A percentile compares a stretch with the other conserved stretches of the same genome.
phyloP scores from a whole-genome alignment of 1,140 invertebrate genomes.

The Drosophila mojavensis region DNA sequence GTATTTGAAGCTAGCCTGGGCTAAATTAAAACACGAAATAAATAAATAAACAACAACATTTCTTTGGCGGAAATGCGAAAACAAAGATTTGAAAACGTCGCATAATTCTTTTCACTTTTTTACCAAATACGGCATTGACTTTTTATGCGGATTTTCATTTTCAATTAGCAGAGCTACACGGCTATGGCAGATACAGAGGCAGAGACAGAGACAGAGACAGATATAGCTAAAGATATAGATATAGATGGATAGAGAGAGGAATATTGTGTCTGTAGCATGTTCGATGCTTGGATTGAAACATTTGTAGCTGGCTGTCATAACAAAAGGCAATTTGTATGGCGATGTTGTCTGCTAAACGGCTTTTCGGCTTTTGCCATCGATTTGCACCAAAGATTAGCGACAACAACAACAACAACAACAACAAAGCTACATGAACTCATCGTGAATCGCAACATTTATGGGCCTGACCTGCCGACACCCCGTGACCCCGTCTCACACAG shows the following conservation, averaged over 20 bases:
- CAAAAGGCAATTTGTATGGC: slow-evolving; percentile 73
- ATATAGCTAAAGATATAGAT: slow-evolving; percentile 2
- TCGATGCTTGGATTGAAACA: slow-evolving; percentile 37
- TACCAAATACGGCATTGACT: slow-evolving; percentile 63
- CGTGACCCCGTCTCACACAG: background rate
- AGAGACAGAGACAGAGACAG: slow-evolving; percentile 15
- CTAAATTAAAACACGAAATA: slow-evolving; percentile 41
- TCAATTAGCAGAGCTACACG: slow-evolving; percentile 48
- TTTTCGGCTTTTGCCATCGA: slow-evolving; percentile 60
- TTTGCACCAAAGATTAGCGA: slow-evolving; percentile 63
- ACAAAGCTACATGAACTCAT: slow-evolving; percentile 30
- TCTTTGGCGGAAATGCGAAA: slow-evolving; percentile 72
- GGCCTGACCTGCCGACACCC: slow-evolving; percentile 54
- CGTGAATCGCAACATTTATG: slow-evolving; percentile 66
- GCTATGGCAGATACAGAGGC: slow-evolving; percentile 21
- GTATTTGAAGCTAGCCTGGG: background rate
- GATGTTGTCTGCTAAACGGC: slow-evolving; percentile 50
- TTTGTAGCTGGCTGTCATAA: slow-evolving; percentile 54
- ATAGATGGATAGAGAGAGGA: slow-evolving; percentile 16
- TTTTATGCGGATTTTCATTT: slow-evolving; percentile 51
- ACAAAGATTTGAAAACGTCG: slow-evolving; percentile 43
- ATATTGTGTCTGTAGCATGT: slow-evolving; percentile 31
- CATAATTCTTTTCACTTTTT: slow-evolving; percentile 80
- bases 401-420: slow-evolving; percentile 37
- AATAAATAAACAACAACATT: slow-evolving; percentile 50